Evolutionary conservation across 92 coral and sea anemone species (phyloP), one percentile per base, ranked within the genome.

Genomic region (Zoanthus sociatus): DNA sequence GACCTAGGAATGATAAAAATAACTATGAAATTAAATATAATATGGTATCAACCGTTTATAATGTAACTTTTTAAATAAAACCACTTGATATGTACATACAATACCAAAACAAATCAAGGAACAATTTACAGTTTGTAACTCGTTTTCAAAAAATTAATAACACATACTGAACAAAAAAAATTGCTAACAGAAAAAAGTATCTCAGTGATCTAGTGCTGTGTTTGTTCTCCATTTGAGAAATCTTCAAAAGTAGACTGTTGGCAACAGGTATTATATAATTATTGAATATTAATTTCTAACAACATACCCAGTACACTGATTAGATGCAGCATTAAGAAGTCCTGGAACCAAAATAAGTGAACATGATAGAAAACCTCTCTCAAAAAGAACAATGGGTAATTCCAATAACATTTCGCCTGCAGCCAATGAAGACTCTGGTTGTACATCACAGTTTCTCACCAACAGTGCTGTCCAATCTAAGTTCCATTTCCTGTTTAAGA

Each of bases 321-420:
- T 33, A 20, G 26, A 16, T 32, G 64, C 17, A 8, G 69, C 72
- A 71, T 42, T n/a, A 60, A 69, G 46, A 26, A 94, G 78, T 64
- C 92, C 94, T 55, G 94, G 75, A 30, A 84, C 20, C 44, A 94
- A 76, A 17, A 83, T 85, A 51, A 92, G 92, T 11, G 91, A 76
- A 68, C 77, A 83, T 42, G 91, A 74, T 15, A 84, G 78, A 58
- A 92, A 83, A 0, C 79, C 90, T 71, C 86, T 90, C 45, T 77
- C 75, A 58, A 56, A 82, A 78, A 94, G 89, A 55, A 89, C 69
- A 20, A 94, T 31, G 61, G 89, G 84, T 56, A 73, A 63, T 67
- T 87, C 93, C 76, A 94, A 76, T 3, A 94, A 71, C 37, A 67
- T 68, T 37, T 81, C 85, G 7, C 30, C 63, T 21, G 85, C 74